Evolutionary conservation across 2,113 vertebrate genomes (phyloP).

Genomic region (Sinosuthora webbiana): DNA sequence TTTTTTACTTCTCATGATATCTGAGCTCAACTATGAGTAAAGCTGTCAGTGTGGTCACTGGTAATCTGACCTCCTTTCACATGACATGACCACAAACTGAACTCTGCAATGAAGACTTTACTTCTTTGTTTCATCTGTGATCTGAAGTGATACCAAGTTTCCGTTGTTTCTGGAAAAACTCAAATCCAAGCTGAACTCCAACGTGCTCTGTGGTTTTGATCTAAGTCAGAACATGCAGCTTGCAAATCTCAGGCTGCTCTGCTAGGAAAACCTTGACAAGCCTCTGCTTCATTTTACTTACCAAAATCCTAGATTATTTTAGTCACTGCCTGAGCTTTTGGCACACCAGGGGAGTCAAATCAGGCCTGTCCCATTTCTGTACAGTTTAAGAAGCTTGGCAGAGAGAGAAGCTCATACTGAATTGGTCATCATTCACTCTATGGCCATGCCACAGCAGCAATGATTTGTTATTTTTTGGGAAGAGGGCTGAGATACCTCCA

Average conservation of each 20-base stretch:
- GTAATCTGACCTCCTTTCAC: not conserved
- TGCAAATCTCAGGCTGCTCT: constrained; percentile 14
- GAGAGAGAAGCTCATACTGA: not conserved
- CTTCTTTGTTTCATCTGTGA: constrained; percentile 42
- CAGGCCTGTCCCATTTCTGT: not conserved
- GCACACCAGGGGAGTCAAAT: not conserved
- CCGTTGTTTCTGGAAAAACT: constrained; percentile 67
- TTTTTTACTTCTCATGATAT: not conserved
- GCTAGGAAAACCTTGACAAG: constrained; percentile 39
- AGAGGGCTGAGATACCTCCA: not conserved
- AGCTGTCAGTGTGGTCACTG: not conserved
- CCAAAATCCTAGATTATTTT: constrained; percentile 1
- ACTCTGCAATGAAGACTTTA: constrained; percentile 34
- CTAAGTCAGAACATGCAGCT: constrained; percentile 21
- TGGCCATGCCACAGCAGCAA: not conserved
- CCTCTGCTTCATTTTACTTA: not conserved
- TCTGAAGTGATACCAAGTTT: constrained; percentile 63
- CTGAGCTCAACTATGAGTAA: not conserved
- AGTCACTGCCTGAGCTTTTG: not conserved
- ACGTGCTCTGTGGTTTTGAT: constrained; percentile 56
- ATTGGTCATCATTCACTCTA: not conserved
- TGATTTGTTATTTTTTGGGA: fast-evolving
- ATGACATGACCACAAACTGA: constrained; percentile 61
- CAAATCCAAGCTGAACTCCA: constrained; percentile 45
- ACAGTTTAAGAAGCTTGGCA: not conserved